These are phyloP conservation scores for Teleogryllus occipitalis DNA, from an alignment of 1,140 invertebrate genomes.

Conservation along the genomic window DNA sequence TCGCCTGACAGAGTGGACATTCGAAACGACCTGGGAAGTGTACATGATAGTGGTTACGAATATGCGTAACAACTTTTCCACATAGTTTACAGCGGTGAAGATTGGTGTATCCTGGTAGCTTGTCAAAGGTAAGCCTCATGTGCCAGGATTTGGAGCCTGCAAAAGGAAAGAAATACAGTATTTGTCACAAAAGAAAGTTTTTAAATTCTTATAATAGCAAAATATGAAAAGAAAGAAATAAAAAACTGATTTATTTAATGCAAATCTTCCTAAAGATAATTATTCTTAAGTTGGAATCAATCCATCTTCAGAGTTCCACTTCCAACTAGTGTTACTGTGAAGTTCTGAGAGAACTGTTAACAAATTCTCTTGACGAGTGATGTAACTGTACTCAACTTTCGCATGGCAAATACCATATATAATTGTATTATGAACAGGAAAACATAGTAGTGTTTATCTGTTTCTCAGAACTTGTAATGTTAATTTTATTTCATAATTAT, in stretches of 20 bases:
- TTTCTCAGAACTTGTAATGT: no score
- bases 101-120: constrained; percentile 70
- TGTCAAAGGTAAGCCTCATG: constrained; percentile 84
- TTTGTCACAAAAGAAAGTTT: constrained; percentile 11
- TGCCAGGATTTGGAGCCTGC: constrained; percentile 85
- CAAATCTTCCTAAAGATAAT: no score
- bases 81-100: constrained; percentile 83
- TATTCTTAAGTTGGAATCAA: no score
- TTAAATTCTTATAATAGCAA: constrained; percentile 1
- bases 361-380: no score
- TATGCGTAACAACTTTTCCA: constrained; percentile 84
- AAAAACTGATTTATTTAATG: background rate
- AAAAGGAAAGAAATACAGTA: constrained; percentile 43
- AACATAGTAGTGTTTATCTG: no score
- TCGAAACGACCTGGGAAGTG: constrained; percentile 81
- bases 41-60: constrained; percentile 83
- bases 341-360: no score
- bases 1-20: constrained; percentile 76
- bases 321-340: no score
- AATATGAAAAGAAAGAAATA: constrained; percentile 6
- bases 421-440: no score
- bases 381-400: no score
- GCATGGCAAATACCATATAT: no score
- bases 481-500: no score
- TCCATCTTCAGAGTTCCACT: no score